Conservation (phyloP, 2,888 invertebrate species). For the Scelioninae gen. 1 region DNA sequence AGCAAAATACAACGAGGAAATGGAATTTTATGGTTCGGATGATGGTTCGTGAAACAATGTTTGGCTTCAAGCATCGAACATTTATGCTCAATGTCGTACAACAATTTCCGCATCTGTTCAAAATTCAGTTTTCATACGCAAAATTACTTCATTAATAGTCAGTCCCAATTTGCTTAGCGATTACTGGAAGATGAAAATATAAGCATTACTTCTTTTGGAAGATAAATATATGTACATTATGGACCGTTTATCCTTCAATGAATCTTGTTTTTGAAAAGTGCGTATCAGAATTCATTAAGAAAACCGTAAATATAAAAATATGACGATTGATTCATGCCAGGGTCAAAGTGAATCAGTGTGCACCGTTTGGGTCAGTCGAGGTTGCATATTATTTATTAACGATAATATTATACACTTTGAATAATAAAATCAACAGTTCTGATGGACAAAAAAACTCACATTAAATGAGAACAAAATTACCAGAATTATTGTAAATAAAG, state of each 20-base stretch:
- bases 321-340: conserved; percentile 17
- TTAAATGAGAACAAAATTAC: too few species aligned
- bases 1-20: conserved; percentile 31
- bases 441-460: too few species aligned
- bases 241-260: neutral
- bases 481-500: too few species aligned
- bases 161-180: conserved; percentile 2
- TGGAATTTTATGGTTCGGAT: conserved; percentile 35
- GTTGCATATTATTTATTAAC: conserved; percentile 6
- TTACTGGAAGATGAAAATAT: neutral
- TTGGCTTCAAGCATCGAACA: conserved; percentile 21
- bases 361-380: neutral
- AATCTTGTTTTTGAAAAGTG: neutral
- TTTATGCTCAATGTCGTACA: conserved; percentile 17
- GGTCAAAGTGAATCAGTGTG: conserved; percentile 52
- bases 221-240: neutral
- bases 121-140: conserved; percentile 35
- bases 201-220: neutral
- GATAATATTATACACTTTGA: neutral
- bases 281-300: neutral
- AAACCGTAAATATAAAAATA: conserved; percentile 19
- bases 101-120: conserved; percentile 28
- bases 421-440: neutral
- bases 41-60: conserved; percentile 22
- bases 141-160: conserved; percentile 21